Conservation (phyloP, 2,888 invertebrate species). For the Acleris emargana region DNA sequence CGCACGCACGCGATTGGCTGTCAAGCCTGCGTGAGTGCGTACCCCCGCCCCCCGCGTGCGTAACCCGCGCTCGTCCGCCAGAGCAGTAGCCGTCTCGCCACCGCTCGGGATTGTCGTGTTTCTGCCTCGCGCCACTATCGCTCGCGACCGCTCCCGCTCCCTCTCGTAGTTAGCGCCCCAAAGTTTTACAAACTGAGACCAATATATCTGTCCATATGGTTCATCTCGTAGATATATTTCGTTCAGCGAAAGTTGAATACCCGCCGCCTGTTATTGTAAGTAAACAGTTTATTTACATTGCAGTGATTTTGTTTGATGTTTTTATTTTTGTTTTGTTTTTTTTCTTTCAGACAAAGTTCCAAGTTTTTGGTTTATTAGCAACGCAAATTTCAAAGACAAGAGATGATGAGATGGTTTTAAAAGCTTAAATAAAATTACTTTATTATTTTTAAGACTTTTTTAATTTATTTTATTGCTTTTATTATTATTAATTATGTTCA, state of each 20-base stretch:
- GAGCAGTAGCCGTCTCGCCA: slow-evolving; percentile 70
- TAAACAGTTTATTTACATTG: slow-evolving; percentile 63
- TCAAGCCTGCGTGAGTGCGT: slow-evolving; percentile 80
- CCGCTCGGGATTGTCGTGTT: slow-evolving; percentile 62
- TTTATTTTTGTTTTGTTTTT: slow-evolving; percentile 40
- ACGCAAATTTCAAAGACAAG: neutral
- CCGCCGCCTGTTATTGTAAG: slow-evolving; percentile 89
- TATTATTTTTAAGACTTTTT: too few species aligned
- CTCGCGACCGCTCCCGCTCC: slow-evolving; percentile 60
- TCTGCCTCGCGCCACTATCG: slow-evolving; percentile 55
- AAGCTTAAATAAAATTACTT: too few species aligned
- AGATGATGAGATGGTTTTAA: neutral
- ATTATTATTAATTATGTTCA: too few species aligned
- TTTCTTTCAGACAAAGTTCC: slow-evolving; percentile 42
- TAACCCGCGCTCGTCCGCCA: slow-evolving; percentile 63
- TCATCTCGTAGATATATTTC: slow-evolving; percentile 91
- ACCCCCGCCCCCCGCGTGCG: slow-evolving; percentile 78
- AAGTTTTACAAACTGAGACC: slow-evolving; percentile 70
- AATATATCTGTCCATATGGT: slow-evolving; percentile 89
- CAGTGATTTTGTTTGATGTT: slow-evolving; percentile 34
- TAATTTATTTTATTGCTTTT: too few species aligned
- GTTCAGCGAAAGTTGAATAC: slow-evolving; percentile 91
- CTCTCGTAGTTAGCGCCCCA: slow-evolving; percentile 55
- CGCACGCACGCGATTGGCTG: slow-evolving; percentile 83
- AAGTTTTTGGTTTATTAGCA: slow-evolving; percentile 42